Evolutionary conservation across 2,888 invertebrate genomes (phyloP).

Genomic region (Junonia oenone): DNA sequence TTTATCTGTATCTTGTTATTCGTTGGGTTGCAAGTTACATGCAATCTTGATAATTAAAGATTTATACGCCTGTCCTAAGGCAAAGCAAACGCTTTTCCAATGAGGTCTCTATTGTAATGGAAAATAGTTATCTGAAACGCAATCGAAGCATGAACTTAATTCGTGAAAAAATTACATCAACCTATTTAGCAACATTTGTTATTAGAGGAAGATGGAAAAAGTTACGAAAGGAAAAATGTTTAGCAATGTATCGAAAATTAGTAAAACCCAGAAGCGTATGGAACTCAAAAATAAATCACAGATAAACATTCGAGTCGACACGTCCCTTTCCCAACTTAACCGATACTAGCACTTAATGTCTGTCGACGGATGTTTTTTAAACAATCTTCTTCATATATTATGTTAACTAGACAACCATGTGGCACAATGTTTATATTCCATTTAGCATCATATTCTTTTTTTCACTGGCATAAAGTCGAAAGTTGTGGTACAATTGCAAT

Average conservation of each 20-base stretch:
- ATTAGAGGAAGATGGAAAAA: background rate
- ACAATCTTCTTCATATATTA: slow-evolving; percentile 65
- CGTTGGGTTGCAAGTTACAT: slow-evolving; percentile 35
- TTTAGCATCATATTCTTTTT: slow-evolving; percentile 27
- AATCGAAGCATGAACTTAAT: slow-evolving; percentile 1
- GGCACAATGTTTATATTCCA: slow-evolving; percentile 39
- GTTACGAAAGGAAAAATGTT: background rate
- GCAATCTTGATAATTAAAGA: slow-evolving; percentile 41
- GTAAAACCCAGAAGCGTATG: slow-evolving; percentile 10
- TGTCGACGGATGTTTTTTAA: slow-evolving; percentile 58
- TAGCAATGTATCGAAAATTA: background rate
- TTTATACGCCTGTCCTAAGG: slow-evolving; percentile 33
- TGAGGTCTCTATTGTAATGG: slow-evolving; percentile 30
- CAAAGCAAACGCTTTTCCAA: slow-evolving; percentile 25
- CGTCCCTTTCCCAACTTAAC: slow-evolving; percentile 20
- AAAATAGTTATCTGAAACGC: slow-evolving; percentile 18
- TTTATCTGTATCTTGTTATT: slow-evolving; percentile 43
- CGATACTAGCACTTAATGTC: slow-evolving; percentile 50
- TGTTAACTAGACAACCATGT: slow-evolving; percentile 62
- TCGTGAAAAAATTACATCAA: too few relatives aligned
- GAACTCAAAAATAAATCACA: slow-evolving; percentile 22
- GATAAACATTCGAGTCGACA: slow-evolving; percentile 18
- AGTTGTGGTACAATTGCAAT: slow-evolving; percentile 37
- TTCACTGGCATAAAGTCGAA: slow-evolving; percentile 39
- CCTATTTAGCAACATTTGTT: too few relatives aligned